Evolutionary conservation across 2,797 vertebrate genomes (phyloP).

Genomic region (Eleutherodactylus coqui): DNA sequence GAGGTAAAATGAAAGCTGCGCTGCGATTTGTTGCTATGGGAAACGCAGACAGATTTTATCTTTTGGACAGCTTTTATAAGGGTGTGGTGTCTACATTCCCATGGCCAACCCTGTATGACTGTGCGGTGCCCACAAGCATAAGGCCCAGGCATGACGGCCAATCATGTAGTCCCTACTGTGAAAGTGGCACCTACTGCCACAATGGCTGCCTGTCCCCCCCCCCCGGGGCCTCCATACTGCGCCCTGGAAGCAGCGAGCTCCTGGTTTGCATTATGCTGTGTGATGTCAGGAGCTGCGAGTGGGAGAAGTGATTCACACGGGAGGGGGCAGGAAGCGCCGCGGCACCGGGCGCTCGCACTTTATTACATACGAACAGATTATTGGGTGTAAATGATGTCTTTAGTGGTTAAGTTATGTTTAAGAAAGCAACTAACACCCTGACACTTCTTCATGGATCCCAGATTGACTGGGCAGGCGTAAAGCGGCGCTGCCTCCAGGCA

Average conservation of each 20-base stretch:
- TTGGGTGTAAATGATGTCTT: slow-evolving; percentile 42
- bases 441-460: slow-evolving; percentile 13
- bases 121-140: too few species aligned
- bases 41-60: too few species aligned
- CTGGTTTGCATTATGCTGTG: neutral
- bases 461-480: too few species aligned
- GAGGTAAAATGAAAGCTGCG: too few species aligned
- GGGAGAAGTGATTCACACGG: neutral
- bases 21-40: too few species aligned
- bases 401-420: slow-evolving; percentile 23
- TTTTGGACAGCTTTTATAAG: too few species aligned
- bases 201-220: too few species aligned
- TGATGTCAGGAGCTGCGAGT: neutral
- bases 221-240: neutral
- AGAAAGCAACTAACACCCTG: slow-evolving; percentile 24
- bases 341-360: neutral
- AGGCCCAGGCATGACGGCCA: too few species aligned
- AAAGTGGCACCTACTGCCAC: too few species aligned
- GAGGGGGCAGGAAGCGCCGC: neutral
- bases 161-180: too few species aligned
- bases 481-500: neutral
- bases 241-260: neutral
- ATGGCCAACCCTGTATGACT: too few species aligned
- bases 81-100: too few species aligned
- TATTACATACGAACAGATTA: slow-evolving; percentile 7